A percentile compares a stretch with the other conserved stretches of the same genome.
These are phyloP conservation scores for Calidris pygmaea DNA, from an alignment of 2,113 vertebrate species.

Conservation along the genomic window DNA sequence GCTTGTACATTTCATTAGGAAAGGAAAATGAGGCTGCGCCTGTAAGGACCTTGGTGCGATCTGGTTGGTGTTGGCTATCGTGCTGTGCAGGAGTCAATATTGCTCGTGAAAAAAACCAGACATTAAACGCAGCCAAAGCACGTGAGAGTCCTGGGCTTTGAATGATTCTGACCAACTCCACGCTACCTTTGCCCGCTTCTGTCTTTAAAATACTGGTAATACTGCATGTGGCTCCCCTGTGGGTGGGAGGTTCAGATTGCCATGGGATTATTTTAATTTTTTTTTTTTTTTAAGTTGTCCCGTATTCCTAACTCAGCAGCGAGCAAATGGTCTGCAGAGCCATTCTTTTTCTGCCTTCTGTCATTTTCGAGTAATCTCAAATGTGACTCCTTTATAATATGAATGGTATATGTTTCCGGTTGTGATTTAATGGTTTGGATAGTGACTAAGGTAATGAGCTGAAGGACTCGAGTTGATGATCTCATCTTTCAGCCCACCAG, in stretches of 20 bases:
- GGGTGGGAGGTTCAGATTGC: background rate
- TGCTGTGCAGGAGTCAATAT: background rate
- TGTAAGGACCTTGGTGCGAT: background rate
- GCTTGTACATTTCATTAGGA: slow-evolving; percentile 22
- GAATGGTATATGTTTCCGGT: slow-evolving; percentile 51
- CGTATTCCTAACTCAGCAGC: background rate
- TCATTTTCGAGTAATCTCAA: slow-evolving; percentile 28
- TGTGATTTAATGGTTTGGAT: slow-evolving; percentile 63
- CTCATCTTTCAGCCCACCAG: slow-evolving; percentile 66
- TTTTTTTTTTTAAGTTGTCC: background rate
- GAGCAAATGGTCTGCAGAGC: background rate
- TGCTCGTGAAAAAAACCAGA: background rate
- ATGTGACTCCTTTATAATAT: slow-evolving; percentile 46
- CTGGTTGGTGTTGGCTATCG: background rate
- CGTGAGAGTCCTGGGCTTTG: background rate
- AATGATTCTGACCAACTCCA: background rate
- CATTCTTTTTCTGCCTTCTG: background rate
- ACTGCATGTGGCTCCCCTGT: background rate
- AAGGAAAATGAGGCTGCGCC: background rate
- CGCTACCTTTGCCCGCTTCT: background rate
- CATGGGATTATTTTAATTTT: background rate
- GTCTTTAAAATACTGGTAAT: background rate
- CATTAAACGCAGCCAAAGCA: background rate
- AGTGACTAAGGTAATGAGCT: slow-evolving; percentile 67
- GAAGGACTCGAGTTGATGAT: slow-evolving; percentile 56